Evolutionary conservation across 2,797 vertebrate genomes (phyloP).

Genomic region (Calcarius lapponicus): DNA sequence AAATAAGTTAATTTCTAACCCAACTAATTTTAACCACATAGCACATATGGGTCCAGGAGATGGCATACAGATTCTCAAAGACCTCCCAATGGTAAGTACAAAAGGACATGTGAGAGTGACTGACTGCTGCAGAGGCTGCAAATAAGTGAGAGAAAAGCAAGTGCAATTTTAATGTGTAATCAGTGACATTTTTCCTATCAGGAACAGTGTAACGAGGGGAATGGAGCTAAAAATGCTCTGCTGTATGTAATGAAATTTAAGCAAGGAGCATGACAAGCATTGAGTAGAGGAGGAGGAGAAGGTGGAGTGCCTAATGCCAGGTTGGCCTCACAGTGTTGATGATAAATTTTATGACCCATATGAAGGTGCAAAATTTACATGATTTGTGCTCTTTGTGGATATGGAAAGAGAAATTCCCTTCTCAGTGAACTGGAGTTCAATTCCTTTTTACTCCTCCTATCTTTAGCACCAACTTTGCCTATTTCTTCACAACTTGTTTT

Average conservation of each 20-base stretch:
- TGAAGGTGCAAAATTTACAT: neutral
- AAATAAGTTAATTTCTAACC: slow-evolving; percentile 98
- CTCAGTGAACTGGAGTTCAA: accelerated
- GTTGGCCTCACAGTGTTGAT: neutral
- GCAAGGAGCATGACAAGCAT: neutral
- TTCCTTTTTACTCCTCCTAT: neutral
- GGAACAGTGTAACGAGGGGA: neutral
- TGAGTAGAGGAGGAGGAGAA: neutral
- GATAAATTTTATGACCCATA: neutral
- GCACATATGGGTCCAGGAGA: slow-evolving; percentile 99
- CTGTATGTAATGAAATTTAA: neutral
- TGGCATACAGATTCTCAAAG: slow-evolving; percentile 97
- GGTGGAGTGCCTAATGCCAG: neutral
- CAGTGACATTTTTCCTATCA: neutral
- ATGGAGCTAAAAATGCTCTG: neutral
- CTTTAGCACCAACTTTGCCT: neutral
- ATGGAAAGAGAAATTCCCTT: neutral
- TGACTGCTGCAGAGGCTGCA: neutral
- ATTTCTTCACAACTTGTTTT: neutral
- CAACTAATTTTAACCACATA: slow-evolving; percentile 99
- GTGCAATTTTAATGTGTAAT: neutral
- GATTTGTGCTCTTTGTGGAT: neutral
- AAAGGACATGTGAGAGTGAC: neutral
- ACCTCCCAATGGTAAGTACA: slow-evolving; percentile 92
- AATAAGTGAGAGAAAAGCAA: neutral